phyloP scores from a whole-genome alignment of 37 sponge, comb jelly and placozoan species.

The Beroe ovata region DNA sequence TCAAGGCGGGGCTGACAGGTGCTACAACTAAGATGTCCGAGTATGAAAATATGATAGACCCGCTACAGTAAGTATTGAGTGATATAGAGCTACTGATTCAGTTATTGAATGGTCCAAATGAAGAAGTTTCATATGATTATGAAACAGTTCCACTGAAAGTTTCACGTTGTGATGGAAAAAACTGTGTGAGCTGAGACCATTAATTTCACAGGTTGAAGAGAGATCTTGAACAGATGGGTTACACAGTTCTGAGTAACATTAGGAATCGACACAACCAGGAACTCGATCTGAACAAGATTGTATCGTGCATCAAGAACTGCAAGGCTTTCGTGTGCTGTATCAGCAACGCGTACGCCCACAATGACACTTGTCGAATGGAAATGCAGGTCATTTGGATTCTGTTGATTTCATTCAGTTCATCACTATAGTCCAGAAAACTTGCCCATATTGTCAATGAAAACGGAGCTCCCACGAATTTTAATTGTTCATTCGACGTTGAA shows the following conservation, averaged over 20 bases:
- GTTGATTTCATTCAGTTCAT: too few relatives aligned
- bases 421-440: too few relatives aligned
- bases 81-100: too few relatives aligned
- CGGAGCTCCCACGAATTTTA: too few relatives aligned
- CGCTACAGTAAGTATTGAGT: constrained; percentile 11
- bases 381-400: neutral
- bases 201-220: constrained; percentile 34
- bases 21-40: neutral
- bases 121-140: too few relatives aligned
- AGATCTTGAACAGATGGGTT: constrained; percentile 34
- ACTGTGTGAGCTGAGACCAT: too few relatives aligned
- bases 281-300: constrained; percentile 58
- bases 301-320: constrained; percentile 56
- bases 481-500: too few relatives aligned
- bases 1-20: neutral
- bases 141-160: too few relatives aligned
- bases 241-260: constrained; percentile 66
- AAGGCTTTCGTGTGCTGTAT: constrained; percentile 31
- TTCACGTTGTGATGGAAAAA: too few relatives aligned
- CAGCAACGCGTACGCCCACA: constrained; percentile 13
- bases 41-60: constrained; percentile 7
- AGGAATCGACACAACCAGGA: constrained; percentile 31
- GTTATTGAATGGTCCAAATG: too few relatives aligned
- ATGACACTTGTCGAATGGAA: constrained; percentile 50
- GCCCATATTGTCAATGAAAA: too few relatives aligned